These are phyloP conservation scores for Elgaria multicarinata DNA, from an alignment of 2,113 vertebrate genomes.

Conservation along the genomic window DNA sequence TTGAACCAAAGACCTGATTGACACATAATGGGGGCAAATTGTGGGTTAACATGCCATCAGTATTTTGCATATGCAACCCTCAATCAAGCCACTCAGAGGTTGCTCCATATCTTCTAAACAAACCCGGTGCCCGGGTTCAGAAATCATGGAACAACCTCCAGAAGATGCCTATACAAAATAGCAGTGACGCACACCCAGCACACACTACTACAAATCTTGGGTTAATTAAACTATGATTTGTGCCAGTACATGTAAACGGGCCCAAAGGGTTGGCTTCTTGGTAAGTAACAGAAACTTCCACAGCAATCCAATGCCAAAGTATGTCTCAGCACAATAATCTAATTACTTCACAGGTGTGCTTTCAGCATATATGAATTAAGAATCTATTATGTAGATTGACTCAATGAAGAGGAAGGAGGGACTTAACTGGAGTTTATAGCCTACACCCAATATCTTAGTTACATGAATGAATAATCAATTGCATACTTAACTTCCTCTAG, in stretches of 20 bases:
- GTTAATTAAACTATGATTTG: too few relatives aligned
- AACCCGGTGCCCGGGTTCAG: too few relatives aligned
- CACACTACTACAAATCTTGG: too few relatives aligned
- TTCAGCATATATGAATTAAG: neutral
- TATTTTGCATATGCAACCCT: too few relatives aligned
- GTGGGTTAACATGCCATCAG: too few relatives aligned
- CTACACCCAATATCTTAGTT: constrained; percentile 13
- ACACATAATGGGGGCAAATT: too few relatives aligned
- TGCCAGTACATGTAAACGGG: too few relatives aligned
- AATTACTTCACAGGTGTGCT: constrained; percentile 4
- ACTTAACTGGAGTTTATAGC: constrained; percentile 8
- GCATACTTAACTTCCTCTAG: constrained; percentile 2
- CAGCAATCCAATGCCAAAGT: neutral
- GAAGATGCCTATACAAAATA: too few relatives aligned
- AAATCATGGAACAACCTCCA: too few relatives aligned
- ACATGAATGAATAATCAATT: constrained; percentile 23
- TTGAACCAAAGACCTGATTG: neutral
- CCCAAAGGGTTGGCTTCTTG: neutral
- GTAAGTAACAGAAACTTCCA: neutral
- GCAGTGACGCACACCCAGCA: too few relatives aligned
- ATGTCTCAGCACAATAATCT: constrained; percentile 6
- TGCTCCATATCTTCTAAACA: too few relatives aligned
- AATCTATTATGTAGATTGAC: neutral
- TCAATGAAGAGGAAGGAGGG: constrained; percentile 8
- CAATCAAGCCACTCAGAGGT: too few relatives aligned